These are phyloP conservation scores for Philaethria dido DNA, from an alignment of 2,888 invertebrate genomes.

Conservation along the genomic window DNA sequence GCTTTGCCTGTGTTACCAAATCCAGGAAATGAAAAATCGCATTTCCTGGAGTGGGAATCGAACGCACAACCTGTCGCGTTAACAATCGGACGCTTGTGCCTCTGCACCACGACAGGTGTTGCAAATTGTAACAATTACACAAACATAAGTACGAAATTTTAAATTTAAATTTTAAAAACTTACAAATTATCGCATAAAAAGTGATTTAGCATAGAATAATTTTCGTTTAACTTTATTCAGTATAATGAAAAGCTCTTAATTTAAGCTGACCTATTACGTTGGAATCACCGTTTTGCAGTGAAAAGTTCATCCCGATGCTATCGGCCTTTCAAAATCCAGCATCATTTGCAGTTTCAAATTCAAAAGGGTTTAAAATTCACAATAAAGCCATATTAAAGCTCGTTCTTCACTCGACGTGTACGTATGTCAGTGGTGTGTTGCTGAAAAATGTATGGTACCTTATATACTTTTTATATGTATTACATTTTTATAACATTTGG, in stretches of 20 bases:
- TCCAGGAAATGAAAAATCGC: no score
- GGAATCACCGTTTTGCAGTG: slow-evolving; percentile 29
- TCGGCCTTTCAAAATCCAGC: slow-evolving; percentile 41
- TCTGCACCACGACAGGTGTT: no score
- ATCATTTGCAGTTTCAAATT: slow-evolving; percentile 44
- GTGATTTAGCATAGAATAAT: slow-evolving; percentile 13
- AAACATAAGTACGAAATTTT: no score
- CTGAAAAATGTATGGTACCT: not conserved
- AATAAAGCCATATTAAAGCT: slow-evolving; percentile 46
- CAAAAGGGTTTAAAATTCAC: slow-evolving; percentile 46
- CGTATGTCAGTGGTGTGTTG: not conserved
- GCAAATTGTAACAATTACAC: no score
- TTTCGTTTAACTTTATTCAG: slow-evolving; percentile 30
- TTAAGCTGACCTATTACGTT: slow-evolving; percentile 35
- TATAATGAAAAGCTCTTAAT: slow-evolving; percentile 39
- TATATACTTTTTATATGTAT: no score
- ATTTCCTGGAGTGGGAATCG: no score
- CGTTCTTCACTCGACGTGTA: slow-evolving; percentile 11
- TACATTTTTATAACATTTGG: no score
- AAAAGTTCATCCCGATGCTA: slow-evolving; percentile 41
- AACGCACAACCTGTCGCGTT: no score
- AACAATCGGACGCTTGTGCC: no score
- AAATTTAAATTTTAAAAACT: no score
- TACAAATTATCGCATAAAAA: not conserved
- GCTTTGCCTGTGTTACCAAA: no score